Conservation (phyloP, 2,888 invertebrate genomes). For the Therioaphis trifolii region DNA sequence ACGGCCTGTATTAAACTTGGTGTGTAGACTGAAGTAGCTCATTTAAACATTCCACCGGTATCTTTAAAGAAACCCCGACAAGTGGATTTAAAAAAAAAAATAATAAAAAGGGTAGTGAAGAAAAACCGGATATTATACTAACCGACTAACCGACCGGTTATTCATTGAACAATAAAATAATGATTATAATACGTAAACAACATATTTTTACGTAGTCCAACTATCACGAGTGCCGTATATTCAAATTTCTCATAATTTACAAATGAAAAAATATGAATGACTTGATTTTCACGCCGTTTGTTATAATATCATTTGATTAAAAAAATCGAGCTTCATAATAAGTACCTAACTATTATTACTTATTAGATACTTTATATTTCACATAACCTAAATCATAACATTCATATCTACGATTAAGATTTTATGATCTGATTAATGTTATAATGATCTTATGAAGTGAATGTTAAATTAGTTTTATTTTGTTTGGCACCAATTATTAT, state of each 20-base stretch:
- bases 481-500: no score
- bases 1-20: conserved; percentile 3
- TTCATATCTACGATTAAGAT: no score
- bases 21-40: conserved; percentile 42
- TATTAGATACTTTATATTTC: no score
- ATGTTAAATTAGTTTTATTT: no score
- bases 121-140: conserved; percentile 44
- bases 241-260: conserved; percentile 8
- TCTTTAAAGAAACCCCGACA: conserved; percentile 35
- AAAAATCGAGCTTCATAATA: no score
- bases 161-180: conserved; percentile 40
- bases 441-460: no score
- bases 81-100: conserved; percentile 23
- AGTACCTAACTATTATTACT: no score
- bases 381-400: no score
- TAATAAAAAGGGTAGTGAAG: neutral
- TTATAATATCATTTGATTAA: no score
- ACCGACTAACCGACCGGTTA: conserved; percentile 29
- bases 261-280: neutral
- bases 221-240: neutral
- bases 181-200: conserved; percentile 42
- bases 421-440: no score
- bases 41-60: conserved; percentile 41
- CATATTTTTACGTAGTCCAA: neutral
- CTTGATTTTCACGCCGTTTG: neutral